A percentile compares a stretch with the other conserved stretches of the same genome.
Conservation (phyloP, 2,113 vertebrate species). For the Otolemur garnettii region DNA sequence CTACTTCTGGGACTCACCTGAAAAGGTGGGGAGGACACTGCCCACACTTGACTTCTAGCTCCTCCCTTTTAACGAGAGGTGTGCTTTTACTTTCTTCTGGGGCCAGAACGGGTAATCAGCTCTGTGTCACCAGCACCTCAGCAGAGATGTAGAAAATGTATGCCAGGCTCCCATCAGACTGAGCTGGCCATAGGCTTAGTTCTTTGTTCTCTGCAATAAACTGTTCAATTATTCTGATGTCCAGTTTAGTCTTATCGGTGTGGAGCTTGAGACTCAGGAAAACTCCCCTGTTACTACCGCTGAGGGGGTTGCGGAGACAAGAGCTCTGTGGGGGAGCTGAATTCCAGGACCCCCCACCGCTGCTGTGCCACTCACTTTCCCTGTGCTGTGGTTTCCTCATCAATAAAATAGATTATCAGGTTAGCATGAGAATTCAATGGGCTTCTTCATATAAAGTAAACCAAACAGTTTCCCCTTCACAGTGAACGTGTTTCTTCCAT, state of each 20-base stretch:
- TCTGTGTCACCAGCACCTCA: too few species aligned
- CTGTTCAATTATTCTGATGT: neutral
- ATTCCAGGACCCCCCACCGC: too few species aligned
- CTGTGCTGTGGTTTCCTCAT: too few species aligned
- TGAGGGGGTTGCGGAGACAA: too few species aligned
- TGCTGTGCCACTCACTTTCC: neutral
- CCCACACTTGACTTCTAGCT: neutral
- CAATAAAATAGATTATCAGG: neutral
- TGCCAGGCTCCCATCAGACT: too few species aligned
- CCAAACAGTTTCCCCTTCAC: neutral
- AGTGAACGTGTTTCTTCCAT: neutral
- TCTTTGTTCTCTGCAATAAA: neutral
- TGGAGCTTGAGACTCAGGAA: neutral
- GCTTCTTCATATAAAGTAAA: neutral
- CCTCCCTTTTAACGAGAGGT: neutral
- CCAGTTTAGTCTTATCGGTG: neutral
- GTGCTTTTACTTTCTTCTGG: neutral
- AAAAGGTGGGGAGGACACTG: neutral
- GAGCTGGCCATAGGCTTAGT: accelerated
- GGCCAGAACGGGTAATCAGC: too few species aligned
- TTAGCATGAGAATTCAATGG: neutral
- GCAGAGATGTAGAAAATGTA: neutral
- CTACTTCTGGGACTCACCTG: too few species aligned
- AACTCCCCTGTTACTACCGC: too few species aligned
- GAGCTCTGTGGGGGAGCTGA: too few species aligned